A percentile compares a stretch with the other conserved stretches of the same genome.
Conservation (phyloP, 2,797 vertebrate genomes). For the Oophaga sylvatica region DNA sequence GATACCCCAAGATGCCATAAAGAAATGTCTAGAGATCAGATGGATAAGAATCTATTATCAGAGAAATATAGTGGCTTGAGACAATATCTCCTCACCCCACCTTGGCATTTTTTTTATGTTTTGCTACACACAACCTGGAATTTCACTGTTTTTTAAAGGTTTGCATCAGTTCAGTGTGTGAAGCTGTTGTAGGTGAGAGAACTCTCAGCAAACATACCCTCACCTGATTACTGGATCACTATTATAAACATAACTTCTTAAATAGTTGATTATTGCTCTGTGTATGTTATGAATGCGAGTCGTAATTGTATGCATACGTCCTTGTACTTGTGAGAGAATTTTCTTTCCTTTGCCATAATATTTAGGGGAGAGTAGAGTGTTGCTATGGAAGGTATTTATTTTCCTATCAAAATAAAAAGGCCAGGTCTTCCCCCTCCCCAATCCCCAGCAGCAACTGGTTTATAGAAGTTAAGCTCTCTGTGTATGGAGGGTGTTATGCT, state of each 20-base stretch:
- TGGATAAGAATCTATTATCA: too few relatives aligned
- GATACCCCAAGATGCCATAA: too few relatives aligned
- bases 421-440: slow-evolving; percentile 33
- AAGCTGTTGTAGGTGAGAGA: too few relatives aligned
- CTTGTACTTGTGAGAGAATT: slow-evolving; percentile 3
- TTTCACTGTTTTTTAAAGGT: too few relatives aligned
- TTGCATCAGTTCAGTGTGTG: too few relatives aligned
- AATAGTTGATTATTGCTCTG: slow-evolving; percentile 11
- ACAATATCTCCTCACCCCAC: too few relatives aligned
- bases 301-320: background rate
- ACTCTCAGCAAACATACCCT: background rate
- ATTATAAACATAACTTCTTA: background rate
- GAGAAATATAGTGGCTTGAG: too few relatives aligned
- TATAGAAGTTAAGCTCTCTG: slow-evolving; percentile 58
- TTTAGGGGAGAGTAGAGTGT: slow-evolving; percentile 48
- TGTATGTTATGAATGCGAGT: background rate
- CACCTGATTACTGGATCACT: background rate
- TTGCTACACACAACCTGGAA: too few relatives aligned
- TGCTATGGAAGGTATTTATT: slow-evolving; percentile 60
- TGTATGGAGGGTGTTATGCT: slow-evolving; percentile 58
- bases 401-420: slow-evolving; percentile 57
- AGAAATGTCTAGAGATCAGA: too few relatives aligned
- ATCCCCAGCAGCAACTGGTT: slow-evolving; percentile 47
- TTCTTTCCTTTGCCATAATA: slow-evolving; percentile 34
- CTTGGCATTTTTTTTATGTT: too few relatives aligned